A percentile compares a stretch with the other conserved stretches of the same genome.
Evolutionary conservation across 2,888 invertebrate genomes (phyloP).

Genomic region (Cerceris rybyensis): DNA sequence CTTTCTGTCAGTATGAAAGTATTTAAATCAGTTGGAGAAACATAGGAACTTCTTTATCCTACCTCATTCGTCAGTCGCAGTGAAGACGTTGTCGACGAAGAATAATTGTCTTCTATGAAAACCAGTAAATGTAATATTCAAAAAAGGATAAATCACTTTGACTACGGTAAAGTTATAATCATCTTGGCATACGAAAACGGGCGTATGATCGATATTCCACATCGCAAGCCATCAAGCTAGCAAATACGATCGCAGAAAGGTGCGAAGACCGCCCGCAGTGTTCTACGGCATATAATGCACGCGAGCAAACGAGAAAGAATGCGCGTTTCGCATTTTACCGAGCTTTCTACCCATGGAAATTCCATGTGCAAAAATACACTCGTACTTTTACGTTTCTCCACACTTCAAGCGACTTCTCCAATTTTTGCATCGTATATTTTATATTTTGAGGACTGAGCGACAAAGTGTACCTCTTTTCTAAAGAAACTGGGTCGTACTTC

Average conservation of each 20-base stretch:
- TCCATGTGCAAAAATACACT: neutral
- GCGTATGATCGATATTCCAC: conserved; percentile 26
- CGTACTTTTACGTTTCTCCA: too few species aligned
- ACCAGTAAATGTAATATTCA: neutral
- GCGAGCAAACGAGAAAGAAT: conserved; percentile 28
- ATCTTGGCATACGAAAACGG: neutral
- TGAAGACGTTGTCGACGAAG: too few species aligned
- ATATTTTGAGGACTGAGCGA: too few species aligned
- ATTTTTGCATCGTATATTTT: too few species aligned
- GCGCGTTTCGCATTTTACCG: conserved; percentile 18
- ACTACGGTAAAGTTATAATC: neutral
- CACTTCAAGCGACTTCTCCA: too few species aligned
- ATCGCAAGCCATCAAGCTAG: neutral
- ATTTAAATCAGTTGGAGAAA: too few species aligned
- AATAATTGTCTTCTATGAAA: too few species aligned
- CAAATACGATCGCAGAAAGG: conserved; percentile 26
- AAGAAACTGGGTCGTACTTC: too few species aligned
- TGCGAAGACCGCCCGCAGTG: conserved; percentile 64
- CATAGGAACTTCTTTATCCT: too few species aligned
- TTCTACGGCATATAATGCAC: conserved; percentile 20
- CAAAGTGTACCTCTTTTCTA: too few species aligned
- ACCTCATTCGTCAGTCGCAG: too few species aligned
- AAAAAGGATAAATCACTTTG: neutral
- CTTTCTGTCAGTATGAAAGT: too few species aligned
- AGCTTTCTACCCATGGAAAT: conserved; percentile 11